Percentiles rank a stretch among this genome's conserved stretches.
Evolutionary conservation across 1,140 invertebrate species (phyloP).

Genomic region (Cephus cinctus): DNA sequence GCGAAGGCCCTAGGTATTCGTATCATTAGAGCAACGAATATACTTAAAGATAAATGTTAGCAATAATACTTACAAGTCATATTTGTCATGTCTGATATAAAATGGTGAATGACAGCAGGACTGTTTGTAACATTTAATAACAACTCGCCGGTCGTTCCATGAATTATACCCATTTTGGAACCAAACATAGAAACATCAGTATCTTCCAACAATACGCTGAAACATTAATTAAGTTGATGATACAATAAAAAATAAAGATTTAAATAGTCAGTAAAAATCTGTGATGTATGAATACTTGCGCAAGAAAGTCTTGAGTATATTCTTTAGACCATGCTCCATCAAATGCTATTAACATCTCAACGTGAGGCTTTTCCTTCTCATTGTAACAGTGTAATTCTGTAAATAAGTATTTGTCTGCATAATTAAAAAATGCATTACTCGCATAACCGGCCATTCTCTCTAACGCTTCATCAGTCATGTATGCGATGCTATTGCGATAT

Average conservation of each 20-base stretch:
- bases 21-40: not conserved
- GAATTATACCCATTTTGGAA: constrained; percentile 59
- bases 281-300: constrained; percentile 48
- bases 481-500: constrained; percentile 26
- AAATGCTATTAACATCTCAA: constrained; percentile 56
- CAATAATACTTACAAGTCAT: constrained; percentile 22
- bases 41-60: not conserved
- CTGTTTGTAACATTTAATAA: constrained; percentile 53
- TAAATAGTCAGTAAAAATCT: constrained; percentile 2
- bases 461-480: constrained; percentile 29
- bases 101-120: constrained; percentile 22
- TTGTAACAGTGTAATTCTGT: constrained; percentile 39
- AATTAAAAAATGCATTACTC: constrained; percentile 25
- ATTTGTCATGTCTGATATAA: constrained; percentile 24
- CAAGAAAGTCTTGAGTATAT: constrained; percentile 57
- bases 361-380: constrained; percentile 36
- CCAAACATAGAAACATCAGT: constrained; percentile 59
- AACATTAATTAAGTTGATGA: constrained; percentile 3
- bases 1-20: constrained; percentile 24
- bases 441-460: constrained; percentile 24
- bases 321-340: constrained; percentile 57
- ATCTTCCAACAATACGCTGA: constrained; percentile 48
- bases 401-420: constrained; percentile 29
- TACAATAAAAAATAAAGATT: not conserved
- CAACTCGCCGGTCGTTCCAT: constrained; percentile 60